These are phyloP conservation scores for Platysternon megacephalum DNA, from an alignment of 2,113 vertebrate genomes.

Conservation along the genomic window DNA sequence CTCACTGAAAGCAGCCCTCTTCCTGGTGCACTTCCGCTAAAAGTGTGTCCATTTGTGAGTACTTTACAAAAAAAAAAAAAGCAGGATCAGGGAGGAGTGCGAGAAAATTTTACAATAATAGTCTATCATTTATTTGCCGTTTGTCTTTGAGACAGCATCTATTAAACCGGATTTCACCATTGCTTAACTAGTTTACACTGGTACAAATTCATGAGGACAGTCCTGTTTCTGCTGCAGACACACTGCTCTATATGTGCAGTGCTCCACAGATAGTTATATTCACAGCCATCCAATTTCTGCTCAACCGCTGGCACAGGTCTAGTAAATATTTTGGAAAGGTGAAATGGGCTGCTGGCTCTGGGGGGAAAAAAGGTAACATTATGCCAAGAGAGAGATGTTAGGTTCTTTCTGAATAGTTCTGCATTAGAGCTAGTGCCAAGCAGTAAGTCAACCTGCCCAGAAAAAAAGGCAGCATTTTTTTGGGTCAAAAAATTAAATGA, in stretches of 20 bases:
- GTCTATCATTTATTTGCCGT: background rate
- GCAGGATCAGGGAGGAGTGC: background rate
- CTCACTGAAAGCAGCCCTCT: background rate
- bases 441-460: background rate
- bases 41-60: background rate
- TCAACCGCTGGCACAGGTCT: background rate
- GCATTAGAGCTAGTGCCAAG: background rate
- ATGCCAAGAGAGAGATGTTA: background rate
- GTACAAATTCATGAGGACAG: background rate
- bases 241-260: background rate
- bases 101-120: too few relatives aligned
- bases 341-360: background rate
- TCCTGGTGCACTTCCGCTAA: background rate
- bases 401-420: background rate
- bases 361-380: background rate
- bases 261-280: background rate
- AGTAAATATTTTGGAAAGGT: background rate
- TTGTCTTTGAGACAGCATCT: background rate
- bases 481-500: background rate
- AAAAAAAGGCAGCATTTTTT: background rate
- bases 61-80: background rate
- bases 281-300: background rate
- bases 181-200: background rate
- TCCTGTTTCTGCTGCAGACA: background rate
- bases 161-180: background rate